Evolutionary conservation across 2,113 vertebrate species (phyloP), one percentile per base, ranked within the genome.

Genomic region (Nanorana parkeri): DNA sequence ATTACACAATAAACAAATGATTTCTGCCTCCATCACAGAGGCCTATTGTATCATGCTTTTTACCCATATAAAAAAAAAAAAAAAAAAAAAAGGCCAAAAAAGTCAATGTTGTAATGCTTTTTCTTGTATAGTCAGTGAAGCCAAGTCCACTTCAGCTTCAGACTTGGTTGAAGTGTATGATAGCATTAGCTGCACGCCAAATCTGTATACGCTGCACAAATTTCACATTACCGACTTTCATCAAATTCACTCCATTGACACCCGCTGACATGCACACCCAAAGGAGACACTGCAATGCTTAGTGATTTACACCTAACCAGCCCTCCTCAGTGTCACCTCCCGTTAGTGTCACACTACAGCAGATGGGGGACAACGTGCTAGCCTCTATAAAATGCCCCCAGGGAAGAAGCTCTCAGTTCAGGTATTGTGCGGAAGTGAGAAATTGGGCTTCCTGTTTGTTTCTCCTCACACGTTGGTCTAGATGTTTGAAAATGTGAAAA

Each of bases 311-410:
- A 41, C 72, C 26, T 29, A 58, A 17, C 2, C 23, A 16, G 17
- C 17, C 13, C 23, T 10, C 17, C 54, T 6, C n/a, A 23, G 55
- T 15, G 21, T 61, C 29, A 41, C 72, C 72, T 75, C 55, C 56
- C 72, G 56, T 60, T 15, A 32, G 19, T 36, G 29, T 75, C 56
- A 75, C 72, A 60, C 72, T 41, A 58, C n/a, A 75, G 15, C 55
- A 75, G 72, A 75, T 75, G 72, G 72, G 71, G 56, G 56, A 13
- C 28, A 41, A 60, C 55, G 55, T 75, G 72, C 56, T 61, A 75
- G 32, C 72, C 55, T n/a, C 56, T 41, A 36, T 41, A 10, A 61
- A 32, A 24, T 23, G 20, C n/a, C 72, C 29, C 55, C 17, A 13
- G 28, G 72, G 72, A 8, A 58, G 54, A 60, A 21, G 19, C 71